These are phyloP conservation scores for Psettodes erumei DNA, from an alignment of 2,113 vertebrate genomes.

Conservation along the genomic window DNA sequence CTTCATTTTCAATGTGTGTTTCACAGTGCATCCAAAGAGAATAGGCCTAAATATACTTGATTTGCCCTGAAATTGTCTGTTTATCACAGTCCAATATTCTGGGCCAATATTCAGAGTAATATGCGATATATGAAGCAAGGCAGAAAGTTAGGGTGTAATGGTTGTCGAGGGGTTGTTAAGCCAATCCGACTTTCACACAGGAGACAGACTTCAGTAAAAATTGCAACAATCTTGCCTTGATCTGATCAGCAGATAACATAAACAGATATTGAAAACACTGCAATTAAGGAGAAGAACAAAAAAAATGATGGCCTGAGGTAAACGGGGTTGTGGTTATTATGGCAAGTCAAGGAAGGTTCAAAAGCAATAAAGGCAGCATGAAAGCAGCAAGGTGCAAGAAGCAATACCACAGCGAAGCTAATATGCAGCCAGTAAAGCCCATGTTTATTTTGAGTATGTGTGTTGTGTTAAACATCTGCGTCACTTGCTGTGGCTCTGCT, in stretches of 20 bases:
- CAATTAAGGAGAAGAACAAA: not conserved
- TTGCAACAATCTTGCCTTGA: not conserved
- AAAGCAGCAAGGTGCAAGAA: not conserved
- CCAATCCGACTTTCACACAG: not conserved
- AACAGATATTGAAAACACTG: not conserved
- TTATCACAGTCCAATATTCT: not conserved
- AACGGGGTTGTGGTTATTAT: not conserved
- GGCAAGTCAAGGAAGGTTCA: not conserved
- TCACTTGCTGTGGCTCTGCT: constrained; percentile 33
- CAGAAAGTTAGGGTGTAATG: not conserved
- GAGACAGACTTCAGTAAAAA: too few relatives aligned
- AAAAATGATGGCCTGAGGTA: not conserved
- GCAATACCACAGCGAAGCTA: not conserved
- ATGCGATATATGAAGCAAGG: not conserved
- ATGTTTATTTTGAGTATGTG: too few relatives aligned
- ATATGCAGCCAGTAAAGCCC: not conserved
- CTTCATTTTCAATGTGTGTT: not conserved
- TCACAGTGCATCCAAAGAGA: not conserved
- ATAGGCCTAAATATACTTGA: not conserved
- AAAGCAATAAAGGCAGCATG: constrained; percentile 7
- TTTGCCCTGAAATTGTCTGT: not conserved
- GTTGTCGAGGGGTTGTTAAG: not conserved
- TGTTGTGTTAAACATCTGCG: constrained; percentile 28
- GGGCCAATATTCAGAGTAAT: not conserved
- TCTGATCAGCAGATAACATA: not conserved